Conservation (phyloP, 1,140 invertebrate genomes). For the Listronotus oregonensis region DNA sequence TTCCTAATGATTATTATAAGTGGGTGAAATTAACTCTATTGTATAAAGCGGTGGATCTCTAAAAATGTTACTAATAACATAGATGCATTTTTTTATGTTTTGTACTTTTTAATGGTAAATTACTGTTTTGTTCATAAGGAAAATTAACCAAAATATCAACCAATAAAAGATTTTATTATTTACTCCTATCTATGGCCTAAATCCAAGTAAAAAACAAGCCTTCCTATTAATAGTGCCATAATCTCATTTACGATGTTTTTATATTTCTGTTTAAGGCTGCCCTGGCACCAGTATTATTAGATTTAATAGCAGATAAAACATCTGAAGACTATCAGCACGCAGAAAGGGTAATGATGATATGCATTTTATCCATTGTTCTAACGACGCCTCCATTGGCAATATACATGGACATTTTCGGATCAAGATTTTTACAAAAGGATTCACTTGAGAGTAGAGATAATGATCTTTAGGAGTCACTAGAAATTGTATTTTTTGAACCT, state of each 20-base stretch:
- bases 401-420: slow-evolving; percentile 79
- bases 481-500: neutral
- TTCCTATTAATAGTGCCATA: too few species aligned
- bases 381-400: slow-evolving; percentile 90
- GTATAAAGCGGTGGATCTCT: too few species aligned
- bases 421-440: slow-evolving; percentile 74
- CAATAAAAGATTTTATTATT: too few species aligned
- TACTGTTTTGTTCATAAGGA: too few species aligned
- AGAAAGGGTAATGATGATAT: slow-evolving; percentile 70
- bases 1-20: too few species aligned
- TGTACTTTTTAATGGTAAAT: too few species aligned
- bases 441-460: slow-evolving; percentile 40
- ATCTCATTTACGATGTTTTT: neutral
- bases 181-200: too few species aligned
- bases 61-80: too few species aligned
- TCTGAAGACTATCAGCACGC: slow-evolving; percentile 60
- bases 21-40: too few species aligned
- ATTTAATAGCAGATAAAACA: slow-evolving; percentile 62
- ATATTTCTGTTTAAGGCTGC: slow-evolving; percentile 70
- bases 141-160: too few species aligned
- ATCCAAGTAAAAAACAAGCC: too few species aligned
- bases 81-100: too few species aligned
- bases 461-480: slow-evolving; percentile 1
- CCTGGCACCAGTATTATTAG: slow-evolving; percentile 76
- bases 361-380: slow-evolving; percentile 87